phyloP scores from a whole-genome alignment of 2,888 invertebrate genomes.

The Acanthopleura granulata region DNA sequence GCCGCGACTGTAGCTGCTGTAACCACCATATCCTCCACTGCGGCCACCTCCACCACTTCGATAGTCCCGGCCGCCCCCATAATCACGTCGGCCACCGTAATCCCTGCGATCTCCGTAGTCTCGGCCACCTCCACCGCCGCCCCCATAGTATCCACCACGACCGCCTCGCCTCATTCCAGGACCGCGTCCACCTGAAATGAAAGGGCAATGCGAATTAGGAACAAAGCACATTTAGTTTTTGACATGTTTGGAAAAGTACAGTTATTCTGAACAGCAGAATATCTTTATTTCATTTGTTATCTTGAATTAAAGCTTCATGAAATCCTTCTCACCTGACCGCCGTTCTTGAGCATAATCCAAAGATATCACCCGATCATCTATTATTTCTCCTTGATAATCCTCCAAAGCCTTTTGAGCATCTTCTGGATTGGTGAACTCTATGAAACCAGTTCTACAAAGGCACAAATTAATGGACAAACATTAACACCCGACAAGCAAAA shows the following conservation, averaged over 20 bases:
- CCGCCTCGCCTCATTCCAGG: slow-evolving; percentile 14
- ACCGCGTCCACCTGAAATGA: slow-evolving; percentile 2
- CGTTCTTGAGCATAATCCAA: neutral
- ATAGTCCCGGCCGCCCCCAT: neutral
- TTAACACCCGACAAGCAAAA: too few species aligned
- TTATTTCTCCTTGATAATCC: neutral
- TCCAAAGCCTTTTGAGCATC: neutral
- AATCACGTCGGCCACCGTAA: slow-evolving; percentile 8
- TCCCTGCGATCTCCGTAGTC: slow-evolving; percentile 9
- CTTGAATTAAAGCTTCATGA: too few species aligned
- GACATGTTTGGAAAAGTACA: too few species aligned
- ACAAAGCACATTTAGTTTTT: too few species aligned
- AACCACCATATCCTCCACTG: slow-evolving; percentile 1
- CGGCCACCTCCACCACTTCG: neutral
- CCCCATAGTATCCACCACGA: slow-evolving; percentile 5
- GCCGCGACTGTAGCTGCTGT: neutral
- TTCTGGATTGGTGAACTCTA: neutral
- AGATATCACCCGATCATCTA: neutral
- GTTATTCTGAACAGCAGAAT: too few species aligned
- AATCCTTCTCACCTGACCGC: neutral
- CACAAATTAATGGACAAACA: too few species aligned
- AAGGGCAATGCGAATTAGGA: too few species aligned
- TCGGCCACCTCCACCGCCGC: neutral
- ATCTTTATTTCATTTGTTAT: too few species aligned
- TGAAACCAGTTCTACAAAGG: neutral